A percentile compares a stretch with the other conserved stretches of the same genome.
Conservation (phyloP, 2,797 vertebrate species). For the Cynopterus sphinx region DNA sequence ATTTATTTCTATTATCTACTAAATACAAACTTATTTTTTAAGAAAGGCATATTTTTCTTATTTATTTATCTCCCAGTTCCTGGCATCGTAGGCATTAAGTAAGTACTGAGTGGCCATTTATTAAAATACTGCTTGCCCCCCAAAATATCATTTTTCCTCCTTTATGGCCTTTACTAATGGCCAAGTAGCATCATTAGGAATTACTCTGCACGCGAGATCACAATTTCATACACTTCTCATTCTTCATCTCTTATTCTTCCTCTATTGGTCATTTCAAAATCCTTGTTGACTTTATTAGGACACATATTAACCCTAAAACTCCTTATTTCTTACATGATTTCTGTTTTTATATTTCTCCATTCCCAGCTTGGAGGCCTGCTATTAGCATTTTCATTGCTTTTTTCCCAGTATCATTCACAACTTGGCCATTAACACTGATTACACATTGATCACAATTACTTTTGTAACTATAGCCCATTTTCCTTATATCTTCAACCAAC, state of each 20-base stretch:
- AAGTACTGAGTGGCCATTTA: not conserved
- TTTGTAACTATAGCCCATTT: not conserved
- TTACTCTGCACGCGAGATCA: not conserved
- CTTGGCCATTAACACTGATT: not conserved
- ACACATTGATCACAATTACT: not conserved
- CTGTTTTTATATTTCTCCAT: not conserved
- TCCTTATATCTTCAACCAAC: not conserved
- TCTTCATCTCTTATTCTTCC: not conserved
- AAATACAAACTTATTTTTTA: not conserved
- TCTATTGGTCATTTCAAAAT: not conserved
- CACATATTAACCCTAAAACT: not conserved
- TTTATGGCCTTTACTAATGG: not conserved
- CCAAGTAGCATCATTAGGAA: not conserved
- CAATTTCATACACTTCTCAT: not conserved
- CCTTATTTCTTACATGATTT: not conserved
- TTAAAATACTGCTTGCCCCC: not conserved
- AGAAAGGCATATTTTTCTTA: not conserved
- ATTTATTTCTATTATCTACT: not conserved
- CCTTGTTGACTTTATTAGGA: not conserved
- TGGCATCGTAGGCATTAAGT: not conserved
- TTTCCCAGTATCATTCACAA: not conserved
- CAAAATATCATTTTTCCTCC: not conserved
- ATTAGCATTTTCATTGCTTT: not conserved
- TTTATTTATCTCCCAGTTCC: not conserved
- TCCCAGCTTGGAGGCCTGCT: not conserved